A percentile compares a stretch with the other conserved stretches of the same genome.
These are phyloP conservation scores for Rhinolophus sinicus DNA, from an alignment of 2,113 vertebrate genomes.

Conservation along the genomic window DNA sequence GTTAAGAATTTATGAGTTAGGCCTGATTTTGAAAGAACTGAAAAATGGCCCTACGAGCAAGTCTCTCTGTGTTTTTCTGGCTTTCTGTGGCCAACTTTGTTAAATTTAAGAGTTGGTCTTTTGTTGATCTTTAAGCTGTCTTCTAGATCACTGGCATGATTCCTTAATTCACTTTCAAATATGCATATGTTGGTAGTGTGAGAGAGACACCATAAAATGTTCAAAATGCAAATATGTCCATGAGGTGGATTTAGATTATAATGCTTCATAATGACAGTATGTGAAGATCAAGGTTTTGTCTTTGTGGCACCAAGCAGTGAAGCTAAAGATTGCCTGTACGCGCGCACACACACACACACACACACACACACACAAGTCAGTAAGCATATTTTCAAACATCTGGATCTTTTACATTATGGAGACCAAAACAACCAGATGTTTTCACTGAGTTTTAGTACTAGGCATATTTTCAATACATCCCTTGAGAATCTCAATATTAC, in stretches of 20 bases:
- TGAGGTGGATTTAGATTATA: not conserved
- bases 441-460: slow-evolving; percentile 44
- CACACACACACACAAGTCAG: not conserved
- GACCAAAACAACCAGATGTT: slow-evolving; percentile 52
- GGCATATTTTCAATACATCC: slow-evolving; percentile 49
- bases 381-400: slow-evolving; percentile 58
- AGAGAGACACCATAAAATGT: not conserved
- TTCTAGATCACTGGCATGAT: not conserved
- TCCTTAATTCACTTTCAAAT: not conserved
- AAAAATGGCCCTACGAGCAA: not conserved
- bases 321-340: not conserved
- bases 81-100: not conserved
- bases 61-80: not conserved
- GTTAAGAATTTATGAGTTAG: not conserved
- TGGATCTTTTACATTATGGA: slow-evolving; percentile 40
- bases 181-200: not conserved
- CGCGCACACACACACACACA: not conserved
- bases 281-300: not conserved
- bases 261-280: not conserved
- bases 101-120: not conserved
- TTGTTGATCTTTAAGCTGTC: not conserved
- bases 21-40: not conserved
- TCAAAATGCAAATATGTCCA: not conserved
- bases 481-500: slow-evolving; percentile 2
- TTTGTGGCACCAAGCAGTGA: not conserved